Conservation (phyloP, 2,888 invertebrate species). For the Tachystola acroxantha region DNA sequence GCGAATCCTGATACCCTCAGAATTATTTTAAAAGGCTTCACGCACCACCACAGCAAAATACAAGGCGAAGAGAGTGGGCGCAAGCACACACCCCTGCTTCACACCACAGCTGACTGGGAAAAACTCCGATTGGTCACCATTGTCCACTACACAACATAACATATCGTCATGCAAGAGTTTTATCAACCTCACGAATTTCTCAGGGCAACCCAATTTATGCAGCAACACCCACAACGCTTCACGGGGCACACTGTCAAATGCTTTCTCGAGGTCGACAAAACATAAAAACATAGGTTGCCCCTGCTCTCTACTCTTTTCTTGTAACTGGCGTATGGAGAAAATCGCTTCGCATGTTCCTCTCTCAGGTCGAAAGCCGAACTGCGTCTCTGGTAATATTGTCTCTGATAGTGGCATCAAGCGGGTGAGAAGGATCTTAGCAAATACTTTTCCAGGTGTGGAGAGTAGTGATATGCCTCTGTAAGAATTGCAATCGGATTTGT, state of each 20-base stretch:
- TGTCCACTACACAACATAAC: conserved; percentile 10
- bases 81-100: conserved; percentile 12
- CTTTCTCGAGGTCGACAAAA: no score
- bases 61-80: conserved; percentile 11
- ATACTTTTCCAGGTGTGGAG: conserved; percentile 9
- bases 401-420: conserved; percentile 10
- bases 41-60: conserved; percentile 6
- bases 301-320: conserved; percentile 9
- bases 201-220: conserved; percentile 8
- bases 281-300: conserved; percentile 10
- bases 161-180: conserved; percentile 7
- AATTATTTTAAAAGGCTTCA: no score
- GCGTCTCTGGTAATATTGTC: conserved; percentile 15
- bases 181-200: conserved; percentile 4
- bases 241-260: no score
- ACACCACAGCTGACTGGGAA: conserved; percentile 15
- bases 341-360: conserved; percentile 14
- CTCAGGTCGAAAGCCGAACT: conserved; percentile 15
- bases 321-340: conserved; percentile 7
- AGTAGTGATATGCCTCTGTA: conserved; percentile 16
- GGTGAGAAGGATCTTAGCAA: background rate
- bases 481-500: conserved; percentile 13
- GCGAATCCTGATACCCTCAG: conserved; percentile 7
- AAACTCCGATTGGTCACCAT: conserved; percentile 8
- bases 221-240: conserved; percentile 10